Percentiles rank a stretch among this genome's conserved stretches.
These are phyloP conservation scores for Emydocephalus ijimae DNA, from an alignment of 2,113 vertebrate species.

Conservation along the genomic window DNA sequence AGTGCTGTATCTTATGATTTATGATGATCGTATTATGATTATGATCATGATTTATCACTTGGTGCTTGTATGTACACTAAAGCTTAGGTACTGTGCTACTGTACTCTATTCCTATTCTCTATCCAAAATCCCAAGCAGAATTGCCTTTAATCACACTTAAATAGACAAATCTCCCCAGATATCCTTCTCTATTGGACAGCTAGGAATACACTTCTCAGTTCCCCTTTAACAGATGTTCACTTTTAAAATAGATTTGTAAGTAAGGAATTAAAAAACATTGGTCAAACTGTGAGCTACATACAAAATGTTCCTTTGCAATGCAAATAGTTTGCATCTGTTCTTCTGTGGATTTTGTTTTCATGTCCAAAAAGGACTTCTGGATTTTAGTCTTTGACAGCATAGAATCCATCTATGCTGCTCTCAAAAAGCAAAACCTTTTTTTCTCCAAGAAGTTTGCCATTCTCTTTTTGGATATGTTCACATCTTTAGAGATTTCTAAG, in stretches of 20 bases:
- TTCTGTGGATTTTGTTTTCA: neutral
- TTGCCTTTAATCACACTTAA: neutral
- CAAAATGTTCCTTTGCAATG: neutral
- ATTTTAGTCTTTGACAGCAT: neutral
- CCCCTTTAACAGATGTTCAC: neutral
- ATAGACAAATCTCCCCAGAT: neutral
- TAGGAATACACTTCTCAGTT: neutral
- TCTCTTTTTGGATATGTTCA: neutral
- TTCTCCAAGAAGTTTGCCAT: neutral
- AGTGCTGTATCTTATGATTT: too few species aligned
- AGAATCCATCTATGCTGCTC: neutral
- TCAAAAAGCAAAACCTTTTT: neutral
- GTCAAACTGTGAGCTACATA: neutral
- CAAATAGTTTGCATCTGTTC: neutral
- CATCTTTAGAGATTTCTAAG: neutral
- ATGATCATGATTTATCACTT: too few species aligned
- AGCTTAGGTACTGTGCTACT: too few species aligned
- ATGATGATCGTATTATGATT: too few species aligned
- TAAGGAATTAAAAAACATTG: neutral
- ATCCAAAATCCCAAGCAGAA: neutral
- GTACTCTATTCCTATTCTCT: too few species aligned
- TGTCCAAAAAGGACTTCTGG: neutral
- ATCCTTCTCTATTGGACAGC: neutral
- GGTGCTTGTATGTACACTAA: too few species aligned
- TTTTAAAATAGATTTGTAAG: neutral